Evolutionary conservation across 2,888 invertebrate genomes (phyloP).

Genomic region (Netelia inedita): DNA sequence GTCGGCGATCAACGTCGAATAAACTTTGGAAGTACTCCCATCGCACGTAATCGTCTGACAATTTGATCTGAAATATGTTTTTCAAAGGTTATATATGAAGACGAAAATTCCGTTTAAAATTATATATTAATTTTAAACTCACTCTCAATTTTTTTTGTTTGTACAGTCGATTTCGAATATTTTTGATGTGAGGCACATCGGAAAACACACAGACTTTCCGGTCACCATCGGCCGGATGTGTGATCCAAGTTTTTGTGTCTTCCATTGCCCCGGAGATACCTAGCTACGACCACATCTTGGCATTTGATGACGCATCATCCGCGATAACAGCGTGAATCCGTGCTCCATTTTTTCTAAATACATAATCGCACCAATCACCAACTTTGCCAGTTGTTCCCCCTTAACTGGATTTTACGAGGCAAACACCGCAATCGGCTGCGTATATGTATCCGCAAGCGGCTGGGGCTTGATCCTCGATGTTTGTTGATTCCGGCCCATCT

Average conservation of each 20-base stretch:
- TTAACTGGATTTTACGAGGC: not conserved
- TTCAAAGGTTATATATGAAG: slow-evolving; percentile 1
- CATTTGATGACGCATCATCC: slow-evolving; percentile 48
- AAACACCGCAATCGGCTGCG: slow-evolving; percentile 11
- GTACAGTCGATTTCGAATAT: slow-evolving; percentile 42
- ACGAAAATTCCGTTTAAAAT: not conserved
- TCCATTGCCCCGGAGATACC: slow-evolving; percentile 20
- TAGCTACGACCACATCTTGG: slow-evolving; percentile 46
- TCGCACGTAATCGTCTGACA: too few relatives aligned
- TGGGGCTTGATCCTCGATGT: too few relatives aligned
- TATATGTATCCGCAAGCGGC: slow-evolving; percentile 3
- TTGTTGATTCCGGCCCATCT: too few relatives aligned
- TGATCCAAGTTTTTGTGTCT: slow-evolving; percentile 33
- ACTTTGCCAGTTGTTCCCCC: slow-evolving; percentile 43
- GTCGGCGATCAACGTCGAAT: too few relatives aligned
- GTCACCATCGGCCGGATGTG: slow-evolving; percentile 30
- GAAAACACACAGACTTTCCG: slow-evolving; percentile 46
- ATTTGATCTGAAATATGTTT: not conserved
- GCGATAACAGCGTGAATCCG: slow-evolving; percentile 51
- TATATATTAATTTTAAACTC: slow-evolving; percentile 5
- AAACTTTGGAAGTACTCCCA: too few relatives aligned
- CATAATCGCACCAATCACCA: slow-evolving; percentile 21
- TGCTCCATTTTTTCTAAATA: slow-evolving; percentile 53
- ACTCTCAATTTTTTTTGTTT: slow-evolving; percentile 40
- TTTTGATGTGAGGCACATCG: slow-evolving; percentile 43